A percentile compares a stretch with the other conserved stretches of the same genome.
phyloP scores from a whole-genome alignment of 2,113 vertebrate genomes.

The Daphoenositta chrysoptera region DNA sequence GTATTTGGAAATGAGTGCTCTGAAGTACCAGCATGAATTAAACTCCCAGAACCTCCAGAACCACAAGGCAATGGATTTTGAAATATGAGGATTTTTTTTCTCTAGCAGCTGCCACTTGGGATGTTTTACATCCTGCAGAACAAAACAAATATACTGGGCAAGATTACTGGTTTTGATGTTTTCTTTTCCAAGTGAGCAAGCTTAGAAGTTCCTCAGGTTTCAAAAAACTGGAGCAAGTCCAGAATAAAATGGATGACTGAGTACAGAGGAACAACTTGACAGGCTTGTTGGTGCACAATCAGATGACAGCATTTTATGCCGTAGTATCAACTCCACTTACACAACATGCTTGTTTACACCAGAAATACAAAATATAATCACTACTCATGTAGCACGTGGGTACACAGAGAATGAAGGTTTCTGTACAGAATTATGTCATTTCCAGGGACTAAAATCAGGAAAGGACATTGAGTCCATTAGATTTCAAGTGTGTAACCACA shows the following conservation, averaged over 20 bases:
- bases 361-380: neutral
- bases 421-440: neutral
- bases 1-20: neutral
- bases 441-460: neutral
- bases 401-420: neutral
- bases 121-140: neutral
- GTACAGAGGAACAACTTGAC: neutral
- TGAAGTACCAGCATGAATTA: neutral
- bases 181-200: neutral
- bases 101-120: neutral
- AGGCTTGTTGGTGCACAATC: neutral
- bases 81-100: neutral
- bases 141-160: neutral
- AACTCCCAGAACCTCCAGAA: neutral
- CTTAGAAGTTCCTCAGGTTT: neutral
- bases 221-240: neutral
- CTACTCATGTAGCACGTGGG: neutral
- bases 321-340: neutral
- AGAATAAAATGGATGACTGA: neutral
- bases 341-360: neutral
- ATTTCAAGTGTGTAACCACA: neutral
- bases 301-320: neutral
- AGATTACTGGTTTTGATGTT: neutral
- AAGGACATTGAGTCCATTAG: neutral
- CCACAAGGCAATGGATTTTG: neutral